These are phyloP conservation scores for Dipodomys stephensi DNA, from an alignment of 2,113 vertebrate genomes.

Conservation along the genomic window DNA sequence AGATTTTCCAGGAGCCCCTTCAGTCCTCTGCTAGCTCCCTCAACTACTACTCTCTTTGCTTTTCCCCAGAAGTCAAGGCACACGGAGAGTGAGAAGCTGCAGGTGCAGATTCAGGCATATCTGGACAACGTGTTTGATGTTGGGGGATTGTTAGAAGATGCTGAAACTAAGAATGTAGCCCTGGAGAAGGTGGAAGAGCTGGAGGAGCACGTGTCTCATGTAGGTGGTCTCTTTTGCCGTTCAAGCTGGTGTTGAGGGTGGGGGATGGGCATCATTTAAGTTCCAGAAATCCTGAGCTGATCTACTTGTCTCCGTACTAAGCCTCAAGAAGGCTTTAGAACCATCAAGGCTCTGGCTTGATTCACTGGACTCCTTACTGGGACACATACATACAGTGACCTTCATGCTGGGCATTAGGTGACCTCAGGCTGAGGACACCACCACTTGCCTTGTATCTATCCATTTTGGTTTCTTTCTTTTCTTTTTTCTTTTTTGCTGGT, in stretches of 20 bases:
- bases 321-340: background rate
- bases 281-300: background rate
- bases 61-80: conserved; percentile 94
- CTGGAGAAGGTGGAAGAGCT: conserved; percentile 99
- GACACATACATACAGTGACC: background rate
- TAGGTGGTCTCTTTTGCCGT: conserved; percentile 82
- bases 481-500: no score
- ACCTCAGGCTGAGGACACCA: background rate
- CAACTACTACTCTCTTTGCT: conserved; percentile 10
- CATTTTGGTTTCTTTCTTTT: no score
- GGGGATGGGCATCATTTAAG: background rate
- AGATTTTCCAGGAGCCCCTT: background rate
- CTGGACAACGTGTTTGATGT: conserved; percentile 98
- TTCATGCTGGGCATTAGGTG: background rate
- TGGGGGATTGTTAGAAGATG: conserved; percentile 97
- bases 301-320: background rate
- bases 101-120: conserved; percentile 98
- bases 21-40: background rate
- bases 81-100: conserved; percentile 98
- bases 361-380: background rate
- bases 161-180: conserved; percentile 97
- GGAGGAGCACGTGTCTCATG: conserved; percentile 97
- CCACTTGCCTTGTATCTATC: background rate
- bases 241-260: background rate
- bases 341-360: background rate